Evolutionary conservation across 2,888 invertebrate genomes (phyloP).

Genomic region (Nebria salina): DNA sequence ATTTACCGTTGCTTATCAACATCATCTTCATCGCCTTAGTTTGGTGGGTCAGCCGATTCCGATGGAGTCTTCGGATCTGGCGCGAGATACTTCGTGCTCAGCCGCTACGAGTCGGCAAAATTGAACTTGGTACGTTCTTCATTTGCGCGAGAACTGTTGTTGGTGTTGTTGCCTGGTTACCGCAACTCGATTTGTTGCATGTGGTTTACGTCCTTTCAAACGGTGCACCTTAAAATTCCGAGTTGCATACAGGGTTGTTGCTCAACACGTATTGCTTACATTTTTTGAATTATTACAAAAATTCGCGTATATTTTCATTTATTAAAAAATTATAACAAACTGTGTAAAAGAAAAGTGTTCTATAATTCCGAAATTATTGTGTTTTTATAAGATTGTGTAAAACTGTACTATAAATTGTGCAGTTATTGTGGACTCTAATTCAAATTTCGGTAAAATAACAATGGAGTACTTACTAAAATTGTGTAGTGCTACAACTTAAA

Average conservation of each 20-base stretch:
- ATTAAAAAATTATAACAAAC: not conserved
- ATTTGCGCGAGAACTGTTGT: constrained; percentile 31
- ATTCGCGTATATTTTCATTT: no score
- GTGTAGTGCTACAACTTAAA: no score
- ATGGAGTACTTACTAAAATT: not conserved
- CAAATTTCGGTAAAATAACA: not conserved
- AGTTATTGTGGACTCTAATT: not conserved
- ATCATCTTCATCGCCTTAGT: constrained; percentile 16
- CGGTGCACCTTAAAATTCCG: no score
- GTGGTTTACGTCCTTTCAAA: not conserved
- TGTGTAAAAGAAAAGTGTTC: not conserved
- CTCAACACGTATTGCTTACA: no score
- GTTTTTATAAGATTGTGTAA: not conserved
- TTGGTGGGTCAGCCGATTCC: constrained; percentile 13
- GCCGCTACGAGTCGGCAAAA: constrained; percentile 18
- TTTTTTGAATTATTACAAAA: no score
- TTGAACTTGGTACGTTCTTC: constrained; percentile 34
- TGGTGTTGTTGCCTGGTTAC: constrained; percentile 13
- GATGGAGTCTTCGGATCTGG: constrained; percentile 11
- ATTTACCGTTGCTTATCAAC: constrained; percentile 35
- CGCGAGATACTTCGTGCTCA: constrained; percentile 27
- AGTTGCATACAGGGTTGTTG: no score
- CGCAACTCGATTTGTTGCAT: not conserved
- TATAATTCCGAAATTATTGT: not conserved
- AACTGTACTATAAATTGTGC: not conserved